phyloP scores from a whole-genome alignment of 2,797 vertebrate species.

The Adrianichthys oophorus region DNA sequence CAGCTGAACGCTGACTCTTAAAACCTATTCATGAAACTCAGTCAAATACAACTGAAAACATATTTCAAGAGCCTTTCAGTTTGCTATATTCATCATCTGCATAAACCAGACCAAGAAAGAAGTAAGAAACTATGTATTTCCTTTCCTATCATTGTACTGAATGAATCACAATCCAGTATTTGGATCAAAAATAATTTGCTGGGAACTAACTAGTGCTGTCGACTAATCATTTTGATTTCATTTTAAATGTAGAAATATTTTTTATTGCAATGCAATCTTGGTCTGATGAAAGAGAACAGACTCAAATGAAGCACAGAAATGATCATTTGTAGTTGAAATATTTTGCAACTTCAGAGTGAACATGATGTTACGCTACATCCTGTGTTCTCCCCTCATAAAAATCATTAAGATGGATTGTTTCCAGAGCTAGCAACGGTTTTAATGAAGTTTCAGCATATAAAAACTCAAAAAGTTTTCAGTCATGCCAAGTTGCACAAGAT shows the following conservation, averaged over 20 bases:
- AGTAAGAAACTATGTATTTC: no score
- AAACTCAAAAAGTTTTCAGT: constrained; percentile 22
- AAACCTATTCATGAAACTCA: no score
- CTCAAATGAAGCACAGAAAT: constrained; percentile 21
- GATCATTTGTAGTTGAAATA: constrained; percentile 18
- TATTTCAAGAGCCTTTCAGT: no score
- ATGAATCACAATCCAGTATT: neutral
- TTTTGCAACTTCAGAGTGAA: constrained; percentile 27
- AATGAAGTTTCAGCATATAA: constrained; percentile 16
- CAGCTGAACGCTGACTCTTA: no score
- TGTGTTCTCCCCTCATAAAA: constrained; percentile 54
- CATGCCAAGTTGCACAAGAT: constrained; percentile 23
- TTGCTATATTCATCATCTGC: no score
- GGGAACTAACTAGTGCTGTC: constrained; percentile 12
- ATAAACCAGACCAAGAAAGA: no score
- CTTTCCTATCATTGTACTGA: neutral
- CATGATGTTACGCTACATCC: constrained; percentile 22
- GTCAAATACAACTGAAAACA: no score
- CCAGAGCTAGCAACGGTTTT: constrained; percentile 54
- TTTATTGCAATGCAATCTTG: constrained; percentile 9
- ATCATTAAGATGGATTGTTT: constrained; percentile 36
- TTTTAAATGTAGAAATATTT: constrained; percentile 3
- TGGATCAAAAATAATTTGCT: constrained; percentile 7
- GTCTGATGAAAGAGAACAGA: constrained; percentile 34
- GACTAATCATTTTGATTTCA: constrained; percentile 1